Evolutionary conservation across 1,140 invertebrate genomes (phyloP).

Genomic region (Onthophagus taurus): DNA sequence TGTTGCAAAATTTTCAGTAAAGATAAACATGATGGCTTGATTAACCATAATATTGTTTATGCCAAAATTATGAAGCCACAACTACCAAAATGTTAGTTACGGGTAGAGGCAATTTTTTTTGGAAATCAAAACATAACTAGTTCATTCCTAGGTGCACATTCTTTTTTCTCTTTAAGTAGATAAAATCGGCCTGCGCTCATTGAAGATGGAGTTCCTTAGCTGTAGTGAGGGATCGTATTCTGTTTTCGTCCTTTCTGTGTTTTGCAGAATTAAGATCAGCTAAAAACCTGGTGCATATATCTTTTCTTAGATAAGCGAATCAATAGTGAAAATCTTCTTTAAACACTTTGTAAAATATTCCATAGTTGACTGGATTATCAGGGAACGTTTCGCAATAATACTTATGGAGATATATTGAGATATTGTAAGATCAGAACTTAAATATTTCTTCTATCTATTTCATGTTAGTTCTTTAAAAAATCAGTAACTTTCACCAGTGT

Average conservation of each 20-base stretch:
- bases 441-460: too few relatives aligned
- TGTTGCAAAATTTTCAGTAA: slow-evolving; percentile 8
- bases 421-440: too few relatives aligned
- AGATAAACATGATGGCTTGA: slow-evolving; percentile 6
- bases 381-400: too few relatives aligned
- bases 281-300: slow-evolving; percentile 1
- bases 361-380: too few relatives aligned
- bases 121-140: slow-evolving; percentile 8
- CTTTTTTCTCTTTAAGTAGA: neutral
- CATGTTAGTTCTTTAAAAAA: too few relatives aligned
- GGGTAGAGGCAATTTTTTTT: slow-evolving; percentile 5
- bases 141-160: neutral
- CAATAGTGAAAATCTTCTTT: too few relatives aligned
- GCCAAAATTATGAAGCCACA: slow-evolving; percentile 14
- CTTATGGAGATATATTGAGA: too few relatives aligned
- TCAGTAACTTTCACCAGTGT: too few relatives aligned
- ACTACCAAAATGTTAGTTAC: slow-evolving; percentile 5
- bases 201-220: neutral
- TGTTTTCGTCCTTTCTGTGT: neutral
- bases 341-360: too few relatives aligned
- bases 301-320: neutral
- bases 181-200: neutral
- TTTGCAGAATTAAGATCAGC: neutral
- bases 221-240: too few relatives aligned
- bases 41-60: slow-evolving; percentile 1